Evolutionary conservation across 2,113 vertebrate species (phyloP), one percentile per base, ranked within the genome.

Genomic region (Cololabis saira): DNA sequence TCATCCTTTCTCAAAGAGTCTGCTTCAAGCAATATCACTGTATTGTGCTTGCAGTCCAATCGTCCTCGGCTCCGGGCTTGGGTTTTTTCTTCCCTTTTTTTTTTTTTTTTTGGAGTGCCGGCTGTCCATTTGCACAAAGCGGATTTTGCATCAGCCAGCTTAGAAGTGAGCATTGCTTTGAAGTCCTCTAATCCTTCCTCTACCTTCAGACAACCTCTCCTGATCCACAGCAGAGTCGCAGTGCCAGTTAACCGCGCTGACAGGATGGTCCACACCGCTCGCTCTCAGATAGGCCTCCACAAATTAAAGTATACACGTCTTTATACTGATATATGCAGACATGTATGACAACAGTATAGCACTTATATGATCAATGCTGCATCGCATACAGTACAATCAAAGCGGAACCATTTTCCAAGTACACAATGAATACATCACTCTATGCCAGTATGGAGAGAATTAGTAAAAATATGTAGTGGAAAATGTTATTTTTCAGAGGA

Each of bases 201-300:
- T 90, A 92, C 87, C 88, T 93, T 91, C 83, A 91, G 71, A 91
- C 85, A 92, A 90, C 90, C 88, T 87, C 78, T 84, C 49, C 68
- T 71, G 72, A 87, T 78, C 71, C 79, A 74, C 59, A 67, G 84
- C 59, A 50, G 67, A 75, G 49, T 65, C 74, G 27, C 52, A 67
- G 78, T 56, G 65, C 40, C 76, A 71, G 68, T 67, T 15, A 62
- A 78, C 61, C 58, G 62, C 74, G 62, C 42, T 21, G 41, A 41
- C 69, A 50, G 53, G 17, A 83, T 42, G 22, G 66, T 47, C 67
- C 53, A 22, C 13, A 67, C 16, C 54, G 60, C 61, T 75, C 45
- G 63, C 37, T 61, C 37, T 57, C 61, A 72, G 45, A 37, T 37
- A 37, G 5, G 10, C 33, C 5, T 7, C 33, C 33, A 37, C 33